Evolutionary conservation across 2,797 vertebrate species (phyloP).

Genomic region (Danionella dracula): DNA sequence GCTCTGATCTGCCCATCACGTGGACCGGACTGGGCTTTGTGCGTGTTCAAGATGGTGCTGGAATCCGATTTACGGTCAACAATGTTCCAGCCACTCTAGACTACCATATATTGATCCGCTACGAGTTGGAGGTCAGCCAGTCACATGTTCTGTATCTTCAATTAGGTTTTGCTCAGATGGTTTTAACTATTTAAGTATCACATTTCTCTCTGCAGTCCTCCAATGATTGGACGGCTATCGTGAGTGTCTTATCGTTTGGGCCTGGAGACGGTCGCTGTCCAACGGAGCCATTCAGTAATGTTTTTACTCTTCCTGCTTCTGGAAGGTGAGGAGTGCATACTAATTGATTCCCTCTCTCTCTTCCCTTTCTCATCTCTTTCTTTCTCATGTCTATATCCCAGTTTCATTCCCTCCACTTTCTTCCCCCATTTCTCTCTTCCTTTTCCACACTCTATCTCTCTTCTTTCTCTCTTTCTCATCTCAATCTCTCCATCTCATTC

Average conservation of each 20-base stretch:
- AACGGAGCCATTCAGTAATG: slow-evolving; percentile 46
- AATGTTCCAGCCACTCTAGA: slow-evolving; percentile 73
- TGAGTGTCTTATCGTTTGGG: slow-evolving; percentile 54
- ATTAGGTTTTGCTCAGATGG: neutral
- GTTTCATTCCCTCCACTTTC: too few relatives aligned
- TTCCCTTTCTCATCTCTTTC: too few relatives aligned
- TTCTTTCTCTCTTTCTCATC: too few relatives aligned
- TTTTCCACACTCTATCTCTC: too few relatives aligned
- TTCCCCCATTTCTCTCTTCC: too few relatives aligned
- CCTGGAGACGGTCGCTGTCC: slow-evolving; percentile 55
- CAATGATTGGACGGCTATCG: slow-evolving; percentile 73
- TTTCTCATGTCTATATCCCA: too few relatives aligned
- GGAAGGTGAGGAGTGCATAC: slow-evolving; percentile 64
- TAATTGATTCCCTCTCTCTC: too few relatives aligned
- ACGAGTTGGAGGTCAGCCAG: slow-evolving; percentile 74
- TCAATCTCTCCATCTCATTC: too few relatives aligned
- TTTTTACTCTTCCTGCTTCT: slow-evolving; percentile 62
- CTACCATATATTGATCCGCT: slow-evolving; percentile 73
- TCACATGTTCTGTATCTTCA: neutral
- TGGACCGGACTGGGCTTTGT: slow-evolving; percentile 81
- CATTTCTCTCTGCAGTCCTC: slow-evolving; percentile 58
- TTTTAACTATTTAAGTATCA: neutral
- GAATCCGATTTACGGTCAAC: slow-evolving; percentile 74
- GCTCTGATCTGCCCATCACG: slow-evolving; percentile 49
- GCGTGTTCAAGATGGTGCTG: slow-evolving; percentile 62